These are phyloP conservation scores for Plagodis pulveraria DNA, from an alignment of 2,888 invertebrate species.

Conservation along the genomic window DNA sequence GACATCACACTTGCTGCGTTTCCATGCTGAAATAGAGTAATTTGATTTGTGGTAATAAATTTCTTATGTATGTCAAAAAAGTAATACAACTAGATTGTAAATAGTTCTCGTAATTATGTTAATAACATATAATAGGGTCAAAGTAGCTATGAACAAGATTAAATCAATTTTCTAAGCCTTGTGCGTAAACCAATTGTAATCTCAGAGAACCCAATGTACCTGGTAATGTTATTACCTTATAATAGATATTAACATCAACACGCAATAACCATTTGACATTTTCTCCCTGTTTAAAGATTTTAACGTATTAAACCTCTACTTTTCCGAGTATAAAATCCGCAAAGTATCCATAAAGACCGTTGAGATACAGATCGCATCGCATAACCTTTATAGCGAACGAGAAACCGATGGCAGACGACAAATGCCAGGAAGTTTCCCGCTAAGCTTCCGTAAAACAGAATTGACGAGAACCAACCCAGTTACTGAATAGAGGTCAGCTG, in stretches of 20 bases:
- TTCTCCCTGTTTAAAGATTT: neutral
- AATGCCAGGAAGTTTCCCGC: constrained; percentile 17
- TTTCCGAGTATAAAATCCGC: constrained; percentile 1
- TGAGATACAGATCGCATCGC: constrained; percentile 21
- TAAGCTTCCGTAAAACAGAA: constrained; percentile 28
- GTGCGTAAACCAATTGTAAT: no score
- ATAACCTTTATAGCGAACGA: constrained; percentile 8
- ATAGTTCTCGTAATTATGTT: no score
- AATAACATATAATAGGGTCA: no score
- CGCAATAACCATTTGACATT: neutral
- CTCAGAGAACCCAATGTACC: no score
- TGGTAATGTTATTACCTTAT: no score
- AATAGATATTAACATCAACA: neutral
- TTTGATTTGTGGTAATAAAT: no score
- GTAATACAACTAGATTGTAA: no score
- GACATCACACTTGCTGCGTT: no score
- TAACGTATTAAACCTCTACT: neutral
- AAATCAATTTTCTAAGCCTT: no score
- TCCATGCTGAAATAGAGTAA: no score
- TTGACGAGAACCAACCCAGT: constrained; percentile 24
- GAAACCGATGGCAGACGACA: constrained; percentile 23
- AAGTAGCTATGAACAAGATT: no score
- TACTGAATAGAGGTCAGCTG: constrained; percentile 18
- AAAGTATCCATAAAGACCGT: constrained; percentile 36
- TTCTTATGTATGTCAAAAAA: no score